These are phyloP conservation scores for Blastobasis lacticolella DNA, from an alignment of 2,888 invertebrate genomes.

Conservation along the genomic window DNA sequence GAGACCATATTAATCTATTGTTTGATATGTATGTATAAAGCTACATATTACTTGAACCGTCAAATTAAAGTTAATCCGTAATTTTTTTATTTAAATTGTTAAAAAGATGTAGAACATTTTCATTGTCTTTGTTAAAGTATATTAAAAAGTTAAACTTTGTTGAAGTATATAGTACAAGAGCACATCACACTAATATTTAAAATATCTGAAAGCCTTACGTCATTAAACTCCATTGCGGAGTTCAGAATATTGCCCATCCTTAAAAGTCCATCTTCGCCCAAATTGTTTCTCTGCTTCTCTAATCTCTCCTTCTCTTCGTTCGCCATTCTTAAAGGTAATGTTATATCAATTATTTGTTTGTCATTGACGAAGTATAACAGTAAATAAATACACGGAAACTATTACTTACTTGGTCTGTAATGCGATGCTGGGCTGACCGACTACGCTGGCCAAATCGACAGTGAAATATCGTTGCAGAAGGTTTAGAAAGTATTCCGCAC, in stretches of 20 bases:
- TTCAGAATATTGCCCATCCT: constrained; percentile 75
- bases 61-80: too few species aligned
- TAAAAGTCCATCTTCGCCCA: constrained; percentile 81
- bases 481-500: constrained; percentile 80
- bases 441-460: constrained; percentile 75
- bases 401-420: constrained; percentile 48
- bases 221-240: constrained; percentile 83
- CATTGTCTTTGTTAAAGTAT: too few species aligned
- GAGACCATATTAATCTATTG: too few species aligned
- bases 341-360: too few species aligned
- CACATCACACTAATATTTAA: too few species aligned
- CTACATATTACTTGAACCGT: too few species aligned
- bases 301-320: constrained; percentile 82
- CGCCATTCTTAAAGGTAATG: constrained; percentile 68
- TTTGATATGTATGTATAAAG: too few species aligned
- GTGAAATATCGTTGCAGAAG: constrained; percentile 80
- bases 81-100: too few species aligned
- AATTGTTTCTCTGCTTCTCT: constrained; percentile 74
- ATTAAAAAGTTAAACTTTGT: too few species aligned
- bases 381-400: too few species aligned
- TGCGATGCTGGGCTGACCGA: constrained; percentile 71
- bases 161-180: too few species aligned
- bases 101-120: neutral
- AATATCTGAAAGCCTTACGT: constrained; percentile 57
- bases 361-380: too few species aligned